Evolutionary conservation across 1,140 invertebrate species (phyloP).

Genomic region (Penaeus indicus): DNA sequence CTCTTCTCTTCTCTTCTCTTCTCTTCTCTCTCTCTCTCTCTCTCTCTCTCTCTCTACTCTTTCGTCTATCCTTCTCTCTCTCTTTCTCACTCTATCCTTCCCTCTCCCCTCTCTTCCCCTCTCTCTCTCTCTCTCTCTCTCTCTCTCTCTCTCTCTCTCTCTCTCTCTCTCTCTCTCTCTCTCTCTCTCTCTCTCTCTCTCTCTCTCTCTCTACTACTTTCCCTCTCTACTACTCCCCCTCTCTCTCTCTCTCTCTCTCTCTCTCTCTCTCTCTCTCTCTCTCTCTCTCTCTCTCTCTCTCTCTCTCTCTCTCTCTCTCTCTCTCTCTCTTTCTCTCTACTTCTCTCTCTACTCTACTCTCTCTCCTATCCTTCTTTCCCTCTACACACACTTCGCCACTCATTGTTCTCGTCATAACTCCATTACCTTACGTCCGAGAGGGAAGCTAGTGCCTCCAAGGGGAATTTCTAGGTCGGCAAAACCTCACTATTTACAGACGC

Average conservation of each 20-base stretch:
- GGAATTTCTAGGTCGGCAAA: too few species aligned
- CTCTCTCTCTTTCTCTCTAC: neutral
- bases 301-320: neutral
- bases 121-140: slow-evolving; percentile 20
- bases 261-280: slow-evolving; percentile 3
- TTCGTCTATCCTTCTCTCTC: neutral
- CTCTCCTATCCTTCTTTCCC: neutral
- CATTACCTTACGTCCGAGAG: too few species aligned
- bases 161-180: too few species aligned
- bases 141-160: slow-evolving; percentile 7
- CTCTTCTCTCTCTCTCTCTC: neutral
- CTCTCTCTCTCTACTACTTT: neutral
- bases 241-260: neutral
- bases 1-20: neutral
- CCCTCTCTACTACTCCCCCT: neutral
- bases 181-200: too few species aligned
- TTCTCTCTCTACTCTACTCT: neutral
- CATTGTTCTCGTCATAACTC: too few species aligned
- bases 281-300: neutral
- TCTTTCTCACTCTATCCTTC: neutral
- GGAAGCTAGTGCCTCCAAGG: too few species aligned
- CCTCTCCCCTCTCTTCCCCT: neutral
- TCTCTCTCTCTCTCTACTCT: neutral
- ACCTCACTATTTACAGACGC: too few species aligned
- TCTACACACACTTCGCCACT: too few species aligned